A percentile compares a stretch with the other conserved stretches of the same genome.
phyloP scores from a whole-genome alignment of 2,888 invertebrate species.

The Heteromyza rotundicornis region DNA sequence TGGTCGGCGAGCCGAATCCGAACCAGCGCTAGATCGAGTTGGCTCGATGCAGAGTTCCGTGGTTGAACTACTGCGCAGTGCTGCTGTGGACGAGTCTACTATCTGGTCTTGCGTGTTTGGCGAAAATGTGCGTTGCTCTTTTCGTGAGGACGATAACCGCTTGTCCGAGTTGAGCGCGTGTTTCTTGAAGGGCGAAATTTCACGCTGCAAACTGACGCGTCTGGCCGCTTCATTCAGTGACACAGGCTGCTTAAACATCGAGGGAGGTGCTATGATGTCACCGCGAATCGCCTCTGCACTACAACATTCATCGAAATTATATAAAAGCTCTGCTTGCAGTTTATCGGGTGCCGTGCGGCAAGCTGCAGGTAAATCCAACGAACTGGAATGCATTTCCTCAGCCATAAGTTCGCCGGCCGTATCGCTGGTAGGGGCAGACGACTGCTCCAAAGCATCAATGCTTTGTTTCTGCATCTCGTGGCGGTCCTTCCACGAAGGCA shows the following conservation, averaged over 20 bases:
- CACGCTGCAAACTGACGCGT: conserved; percentile 44
- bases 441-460: conserved; percentile 38
- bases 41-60: conserved; percentile 45
- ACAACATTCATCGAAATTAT: conserved; percentile 60
- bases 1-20: conserved; percentile 30
- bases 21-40: conserved; percentile 57
- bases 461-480: conserved; percentile 53
- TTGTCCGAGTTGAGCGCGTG: conserved; percentile 71
- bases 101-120: conserved; percentile 26
- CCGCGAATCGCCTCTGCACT: conserved; percentile 24
- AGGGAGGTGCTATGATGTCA: conserved; percentile 62
- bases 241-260: conserved; percentile 67
- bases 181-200: conserved; percentile 59
- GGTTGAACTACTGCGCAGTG: conserved; percentile 35
- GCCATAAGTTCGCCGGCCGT: conserved; percentile 7
- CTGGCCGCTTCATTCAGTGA: conserved; percentile 38
- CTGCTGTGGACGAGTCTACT: conserved; percentile 17
- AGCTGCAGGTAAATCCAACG: conserved; percentile 65
- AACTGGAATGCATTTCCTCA: conserved; percentile 66
- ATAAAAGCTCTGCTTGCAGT: conserved; percentile 66
- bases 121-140: not conserved
- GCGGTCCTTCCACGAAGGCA: conserved; percentile 64
- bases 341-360: conserved; percentile 65
- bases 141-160: conserved; percentile 38
- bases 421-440: not conserved